Base-by-base conservation (phyloP, 1,140 invertebrate genomes). In the Neomicropteryx cornuta region DNA sequence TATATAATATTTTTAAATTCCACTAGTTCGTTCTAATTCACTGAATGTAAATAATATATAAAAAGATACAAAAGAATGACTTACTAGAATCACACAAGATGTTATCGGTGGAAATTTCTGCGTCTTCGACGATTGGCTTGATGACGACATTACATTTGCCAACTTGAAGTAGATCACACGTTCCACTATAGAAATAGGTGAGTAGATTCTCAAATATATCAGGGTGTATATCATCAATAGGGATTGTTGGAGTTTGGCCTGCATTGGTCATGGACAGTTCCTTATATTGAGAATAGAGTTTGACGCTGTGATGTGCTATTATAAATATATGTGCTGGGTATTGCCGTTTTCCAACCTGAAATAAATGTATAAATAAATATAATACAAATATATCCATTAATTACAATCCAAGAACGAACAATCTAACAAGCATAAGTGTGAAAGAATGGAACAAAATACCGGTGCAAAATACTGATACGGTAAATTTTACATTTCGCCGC, bases 261-360 rank as follows among this genome's bases (percentile, higher is more conserved):
- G 31, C 10, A 3, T 40, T 46, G 2, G 47, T 39, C 18, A 45
- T 35, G 21, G 44, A 43, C 4, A 41, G 27, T 3, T 59, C 55
- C 43, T 54, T 45, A 38, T 64, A 68, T 18, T 64, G 19, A 39
- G 64, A 64, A 46, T 59, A 59, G 4, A 68, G 49, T 28, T 54
- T 48, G 27, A 65, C 60, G 48, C 77, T 79, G 38, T 71, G 65
- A 2, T 68, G 67, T 2, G 79, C 75, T 28, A 88, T 49, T 43
- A 90, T 77, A 50, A 75, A 84, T 38, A 72, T 71, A 58, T 89
- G 85, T 2, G 74, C 75, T 17, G 72, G 62, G 53, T 71, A 79
- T 2, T 52, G 39, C 46, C 58, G 53, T 40, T 56, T 52, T 14
- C 69, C 70, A 32, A 79, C 66, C 66, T 68, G 38, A 17, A 66